Evolutionary conservation across 2,113 vertebrate genomes (phyloP), one percentile per base, ranked within the genome.

Genomic region (Tamias sibiricus): DNA sequence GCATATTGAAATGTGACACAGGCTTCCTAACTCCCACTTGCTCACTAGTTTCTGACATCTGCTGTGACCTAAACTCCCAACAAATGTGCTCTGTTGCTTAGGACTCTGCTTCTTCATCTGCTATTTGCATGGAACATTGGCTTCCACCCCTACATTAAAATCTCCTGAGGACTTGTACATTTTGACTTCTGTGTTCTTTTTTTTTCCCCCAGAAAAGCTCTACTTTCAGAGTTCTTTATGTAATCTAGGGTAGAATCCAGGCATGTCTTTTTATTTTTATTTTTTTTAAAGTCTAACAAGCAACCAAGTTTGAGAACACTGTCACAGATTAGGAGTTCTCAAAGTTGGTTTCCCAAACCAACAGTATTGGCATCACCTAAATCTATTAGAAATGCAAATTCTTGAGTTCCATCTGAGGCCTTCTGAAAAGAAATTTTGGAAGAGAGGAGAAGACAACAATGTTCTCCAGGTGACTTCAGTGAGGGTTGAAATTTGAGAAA

Each of bases 381-480:
- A 57, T 22, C 74, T 91, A 2, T 17, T 86, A 69, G 32, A 94
- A 79, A 88, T 89, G 20, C 14, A 92, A 76, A 90, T 90, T 47
- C 4, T 71, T 35, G 16, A 37, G 1, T 32, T 88, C 16, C 6
- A 54, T 72, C 28, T 35, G 19, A 87, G 20, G 6, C 9, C 42
- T 95, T 83, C 75, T 62, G n/a, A 81, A 52, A 8, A 85, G 57
- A 32, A 54, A 69, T 86, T 24, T 35, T 13, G 26, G 3, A 4
- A 42, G 20, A 8, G 14, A 2, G 4, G 3, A 22, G 9, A 2
- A 3, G 8, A 4, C 17, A 30, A 37, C 1, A 71, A 69, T 77
- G n/a, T 71, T 35, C 0, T 83, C 16, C 6, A 37, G 42, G 42
- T 71, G 8, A 69, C 52, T 90, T 64, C 79, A 40, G 83, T 59